Evolutionary conservation across 2,797 vertebrate genomes (phyloP), one percentile per base, ranked within the genome.

Genomic region (Iguana delicatissima): DNA sequence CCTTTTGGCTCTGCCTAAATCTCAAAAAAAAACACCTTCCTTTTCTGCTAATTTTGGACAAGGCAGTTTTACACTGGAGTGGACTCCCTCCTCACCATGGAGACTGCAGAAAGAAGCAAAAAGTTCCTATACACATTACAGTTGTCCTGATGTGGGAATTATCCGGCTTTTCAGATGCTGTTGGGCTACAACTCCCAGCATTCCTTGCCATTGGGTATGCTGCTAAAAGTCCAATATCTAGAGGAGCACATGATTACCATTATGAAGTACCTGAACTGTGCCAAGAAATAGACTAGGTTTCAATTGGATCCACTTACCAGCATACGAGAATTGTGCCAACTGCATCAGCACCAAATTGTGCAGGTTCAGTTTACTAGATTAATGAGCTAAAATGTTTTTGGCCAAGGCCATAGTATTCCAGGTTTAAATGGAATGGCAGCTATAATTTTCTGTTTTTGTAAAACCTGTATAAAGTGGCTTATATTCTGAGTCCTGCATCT

Each of bases 371-470:
- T 32, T 14, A n/a, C 29, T 64, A n/a, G 50, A 77, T 32, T 67
- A 74, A 55, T 35, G 52, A 24, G 64, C 52, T 67, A 88, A 73
- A 20, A 59, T 73, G 9, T 59, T 42, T 82, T 74, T 82, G 80
- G 46, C 35, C 46, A 3, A 59, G 32, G 13, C 67, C 62, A 79
- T 83, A 74, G 10, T 32, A 2, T 72, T 80, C 22, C 29, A 89
- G 52, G 6, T 46, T 46, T 26, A 46, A 24, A 42, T 42, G 57
- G 24, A 62, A 74, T 83, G 22, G 13, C 20, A 76, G 59, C 72
- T 74, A 16, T 62, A 74, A n/a, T 74, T 89, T 83, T 50, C 55
- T 84, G 6, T 16, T 76, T 84, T 76, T 76, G 22, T 89, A 76
- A 59, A 59, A 83, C 52, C 42, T 13, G 74, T 59, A 46, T 72